Base-by-base conservation (phyloP, 2,797 vertebrate genomes). In the Chaetophractus vellerosus region DNA sequence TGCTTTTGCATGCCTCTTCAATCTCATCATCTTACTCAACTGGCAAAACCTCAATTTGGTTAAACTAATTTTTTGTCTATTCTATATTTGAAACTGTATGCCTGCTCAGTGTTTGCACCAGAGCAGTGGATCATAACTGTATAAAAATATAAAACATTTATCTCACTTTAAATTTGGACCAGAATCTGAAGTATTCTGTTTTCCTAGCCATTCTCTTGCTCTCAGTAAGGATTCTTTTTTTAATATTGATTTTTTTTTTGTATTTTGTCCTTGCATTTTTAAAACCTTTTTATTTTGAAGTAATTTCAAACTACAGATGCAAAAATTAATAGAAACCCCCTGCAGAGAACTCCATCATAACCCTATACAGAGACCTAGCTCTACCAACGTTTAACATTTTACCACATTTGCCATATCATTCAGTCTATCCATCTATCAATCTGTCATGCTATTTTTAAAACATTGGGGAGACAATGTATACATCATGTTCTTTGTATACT, bases 81-180 rank as follows among this genome's bases (percentile, higher is more conserved):
- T 52, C 50, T 52, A 9, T 52, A 52, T 52, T 52, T 52, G 50
- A 52, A 52, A 88, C 38, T 33, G 16, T 31, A 50, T 90, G 38
- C 11, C 16, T 41, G 16, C 16, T 78, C 19, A 88, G n/a, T 48
- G 18, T 52, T 88, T 80, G 66, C 24, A 41, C 14, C 21, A 81
- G 61, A 85, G 93, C 21, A 74, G 11, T 66, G 50, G 38, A 68
- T 63, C 14, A 31, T 74, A 36, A 33, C 36, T 90, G 24, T 91
- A 71, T 66, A 83, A 87, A 89, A 96, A 88, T 23, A 72, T 31
- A 84, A 96, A 68, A 15, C 23, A 2, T 68, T 2, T 15, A 33
- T 88, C 93, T 91, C 9, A 57, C 23, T 48, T 88, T 75, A 75
- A 85, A 61, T 74, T 57, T 55, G 41, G 52, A 80, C 57, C 71